These are phyloP conservation scores for Phocides pigmalion DNA, from an alignment of 1,140 invertebrate genomes.

Conservation along the genomic window DNA sequence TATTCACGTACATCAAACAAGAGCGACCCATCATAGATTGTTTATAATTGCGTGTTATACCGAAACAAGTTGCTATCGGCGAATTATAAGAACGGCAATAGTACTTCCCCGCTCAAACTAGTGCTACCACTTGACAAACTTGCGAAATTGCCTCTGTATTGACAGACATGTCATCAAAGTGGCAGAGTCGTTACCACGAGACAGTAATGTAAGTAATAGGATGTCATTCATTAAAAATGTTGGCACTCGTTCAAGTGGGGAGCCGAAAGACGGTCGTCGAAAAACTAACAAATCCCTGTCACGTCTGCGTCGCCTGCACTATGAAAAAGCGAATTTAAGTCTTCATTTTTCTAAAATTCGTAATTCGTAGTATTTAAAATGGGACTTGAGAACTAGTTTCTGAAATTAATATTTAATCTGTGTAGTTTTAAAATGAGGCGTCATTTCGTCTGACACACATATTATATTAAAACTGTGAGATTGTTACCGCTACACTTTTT, in stretches of 20 bases:
- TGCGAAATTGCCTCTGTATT: too few relatives aligned
- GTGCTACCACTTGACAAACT: too few relatives aligned
- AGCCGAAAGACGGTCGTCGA: neutral
- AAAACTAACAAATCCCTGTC: constrained; percentile 19
- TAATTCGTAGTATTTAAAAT: neutral
- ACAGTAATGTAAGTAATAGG: constrained; percentile 12
- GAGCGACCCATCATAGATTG: too few relatives aligned
- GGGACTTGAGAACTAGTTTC: neutral
- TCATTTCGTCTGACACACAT: neutral
- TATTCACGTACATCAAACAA: too few relatives aligned
- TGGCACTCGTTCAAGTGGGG: constrained; percentile 6
- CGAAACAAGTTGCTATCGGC: too few relatives aligned
- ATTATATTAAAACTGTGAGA: neutral
- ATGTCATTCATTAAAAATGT: constrained; percentile 25
- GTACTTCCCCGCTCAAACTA: too few relatives aligned
- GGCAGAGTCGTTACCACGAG: neutral
- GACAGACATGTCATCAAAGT: constrained; percentile 10
- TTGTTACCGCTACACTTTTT: too few relatives aligned
- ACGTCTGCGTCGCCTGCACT: neutral
- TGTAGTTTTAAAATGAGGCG: neutral
- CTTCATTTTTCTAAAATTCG: neutral
- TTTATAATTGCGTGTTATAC: too few relatives aligned
- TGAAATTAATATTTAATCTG: neutral
- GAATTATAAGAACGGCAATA: too few relatives aligned
- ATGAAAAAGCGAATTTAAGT: neutral